Base-by-base conservation (phyloP, 2,888 invertebrate genomes). In the Norana najaformis region DNA sequence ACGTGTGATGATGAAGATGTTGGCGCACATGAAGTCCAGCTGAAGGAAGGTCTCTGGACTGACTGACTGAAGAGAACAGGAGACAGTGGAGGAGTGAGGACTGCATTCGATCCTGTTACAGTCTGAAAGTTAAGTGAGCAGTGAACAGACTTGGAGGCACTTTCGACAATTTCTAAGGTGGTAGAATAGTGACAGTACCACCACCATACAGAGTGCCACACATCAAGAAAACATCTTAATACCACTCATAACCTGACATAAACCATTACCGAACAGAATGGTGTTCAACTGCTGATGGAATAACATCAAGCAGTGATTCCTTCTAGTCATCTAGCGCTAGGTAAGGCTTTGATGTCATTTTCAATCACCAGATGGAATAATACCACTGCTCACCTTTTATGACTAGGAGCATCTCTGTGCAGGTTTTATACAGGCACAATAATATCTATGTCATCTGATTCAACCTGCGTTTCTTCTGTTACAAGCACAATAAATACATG, bases 11-110 rank as follows among this genome's bases (percentile, higher is more conserved):
- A 35, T 5, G 85, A 35, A 18, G 37, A 85, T 4, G 85, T 23
- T 18, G 85, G 16, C 13, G 85, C 20, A 23, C 36, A 85, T 34
- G 85, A 85, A 8, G 85, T 20, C 36, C 35, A 35, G 85, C 36
- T 37, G 36, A 85, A 37, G 4, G 85, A 13, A 35, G 85, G 85
- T 85, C 85, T 35, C 37, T 85, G 85, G 85, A 36, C 85, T 5
- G 36, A 35, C 16, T 85, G 85, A 85, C 85, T 37, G 36, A 85
- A 85, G 18, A 85, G 36, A 35, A 85, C 85, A 16, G 85, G 85
- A 85, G 85, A 85, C 36, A 85, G 23, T 13, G 85, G 85, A 85
- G 85, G 85, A 85, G 85, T 85, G 8, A 85, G 85, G 36, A 85
- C 85, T 4, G 35, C 85, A 37, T 37, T 85, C 37, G 85, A 85